Conservation (phyloP, 2,888 invertebrate species). For the Caenorhabditis sp. region DNA sequence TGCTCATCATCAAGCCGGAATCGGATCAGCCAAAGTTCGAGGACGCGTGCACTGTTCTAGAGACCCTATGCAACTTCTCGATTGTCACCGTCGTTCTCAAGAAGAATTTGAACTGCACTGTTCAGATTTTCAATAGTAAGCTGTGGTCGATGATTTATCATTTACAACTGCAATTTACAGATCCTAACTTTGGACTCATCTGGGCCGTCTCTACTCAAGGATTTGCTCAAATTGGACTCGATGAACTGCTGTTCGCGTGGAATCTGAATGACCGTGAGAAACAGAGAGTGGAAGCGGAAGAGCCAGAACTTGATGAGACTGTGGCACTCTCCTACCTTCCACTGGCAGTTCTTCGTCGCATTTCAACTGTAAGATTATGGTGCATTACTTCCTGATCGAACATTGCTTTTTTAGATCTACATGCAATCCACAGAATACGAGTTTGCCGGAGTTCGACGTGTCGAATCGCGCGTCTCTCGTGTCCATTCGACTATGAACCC, state of each 20-base stretch:
- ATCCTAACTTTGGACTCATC: conserved; percentile 39
- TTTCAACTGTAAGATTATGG: conserved; percentile 58
- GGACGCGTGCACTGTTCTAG: conserved; percentile 14
- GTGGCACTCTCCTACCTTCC: conserved; percentile 25
- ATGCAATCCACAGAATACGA: conserved; percentile 58
- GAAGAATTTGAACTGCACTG: conserved; percentile 61
- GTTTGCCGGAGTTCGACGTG: conserved; percentile 63
- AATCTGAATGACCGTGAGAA: conserved; percentile 43
- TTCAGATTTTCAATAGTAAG: conserved; percentile 59
- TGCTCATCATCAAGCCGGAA: conserved; percentile 31
- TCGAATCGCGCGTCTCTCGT: conserved; percentile 48
- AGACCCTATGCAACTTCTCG: conserved; percentile 44
- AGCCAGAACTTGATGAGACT: conserved; percentile 38
- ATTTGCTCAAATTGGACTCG: conserved; percentile 68
- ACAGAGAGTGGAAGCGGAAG: conserved; percentile 31
- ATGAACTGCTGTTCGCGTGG: conserved; percentile 70
- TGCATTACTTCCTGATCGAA: too few relatives aligned
- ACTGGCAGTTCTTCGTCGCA: conserved; percentile 57
- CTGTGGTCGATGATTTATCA: conserved; percentile 2
- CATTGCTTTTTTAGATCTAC: conserved; percentile 66
- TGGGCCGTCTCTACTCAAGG: conserved; percentile 65
- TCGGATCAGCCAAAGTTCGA: conserved; percentile 43
- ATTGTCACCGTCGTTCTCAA: conserved; percentile 58
- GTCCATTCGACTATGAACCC: conserved; percentile 52
- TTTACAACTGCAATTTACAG: conserved; percentile 1